Percentiles rank a stretch among this genome's conserved stretches.
phyloP scores from a whole-genome alignment of 2,888 invertebrate genomes.

The Ochropleura leucogaster region DNA sequence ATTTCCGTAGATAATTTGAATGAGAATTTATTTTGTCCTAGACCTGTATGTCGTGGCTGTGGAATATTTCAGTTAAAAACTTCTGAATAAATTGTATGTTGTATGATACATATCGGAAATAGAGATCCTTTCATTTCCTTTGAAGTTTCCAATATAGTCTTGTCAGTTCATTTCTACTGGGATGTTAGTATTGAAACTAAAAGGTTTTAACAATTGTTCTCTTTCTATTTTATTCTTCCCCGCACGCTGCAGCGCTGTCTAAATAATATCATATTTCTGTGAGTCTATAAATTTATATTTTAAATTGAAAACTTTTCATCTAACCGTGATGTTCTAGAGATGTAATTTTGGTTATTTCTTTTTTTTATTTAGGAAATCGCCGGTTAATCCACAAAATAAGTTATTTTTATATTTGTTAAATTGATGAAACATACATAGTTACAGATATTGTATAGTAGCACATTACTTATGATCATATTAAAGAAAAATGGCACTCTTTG shows the following conservation, averaged over 20 bases:
- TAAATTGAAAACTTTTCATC: no score
- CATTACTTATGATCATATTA: background rate
- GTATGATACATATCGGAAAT: background rate
- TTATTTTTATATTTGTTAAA: background rate
- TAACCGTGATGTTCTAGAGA: no score
- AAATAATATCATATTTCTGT: no score
- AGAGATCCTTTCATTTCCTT: no score
- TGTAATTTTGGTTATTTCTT: no score
- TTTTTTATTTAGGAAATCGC: background rate
- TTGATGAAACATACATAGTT: background rate
- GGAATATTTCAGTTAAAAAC: background rate
- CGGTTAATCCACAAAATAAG: background rate
- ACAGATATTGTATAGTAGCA: background rate
- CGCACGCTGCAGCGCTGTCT: no score
- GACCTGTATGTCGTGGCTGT: no score
- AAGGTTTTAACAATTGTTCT: background rate
- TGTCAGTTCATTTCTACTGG: background rate
- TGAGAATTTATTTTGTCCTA: background rate
- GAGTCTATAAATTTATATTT: background rate
- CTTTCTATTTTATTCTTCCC: background rate
- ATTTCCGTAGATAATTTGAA: background rate
- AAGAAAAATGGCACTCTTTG: background rate
- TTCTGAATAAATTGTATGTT: background rate
- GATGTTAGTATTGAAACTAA: slow-evolving; percentile 1
- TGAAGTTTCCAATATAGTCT: no score